Evolutionary conservation across 2,888 invertebrate genomes (phyloP).

Genomic region (Leptarthrus brevirostris): DNA sequence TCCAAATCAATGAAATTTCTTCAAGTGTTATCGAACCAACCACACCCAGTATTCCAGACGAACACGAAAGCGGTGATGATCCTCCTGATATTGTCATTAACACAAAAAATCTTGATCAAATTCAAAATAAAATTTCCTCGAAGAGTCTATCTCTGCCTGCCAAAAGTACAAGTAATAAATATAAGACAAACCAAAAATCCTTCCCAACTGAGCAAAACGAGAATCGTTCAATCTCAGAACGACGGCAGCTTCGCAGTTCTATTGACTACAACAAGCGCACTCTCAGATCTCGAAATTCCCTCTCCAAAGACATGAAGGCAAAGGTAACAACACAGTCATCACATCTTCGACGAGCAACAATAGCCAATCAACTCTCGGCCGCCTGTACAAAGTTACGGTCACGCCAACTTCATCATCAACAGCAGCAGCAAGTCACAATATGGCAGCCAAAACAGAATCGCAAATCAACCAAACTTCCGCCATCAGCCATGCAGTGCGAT

Average conservation of each 20-base stretch:
- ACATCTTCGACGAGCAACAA: slow-evolving; percentile 39
- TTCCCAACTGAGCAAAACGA: slow-evolving; percentile 49
- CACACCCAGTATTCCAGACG: not conserved
- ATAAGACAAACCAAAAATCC: slow-evolving; percentile 30
- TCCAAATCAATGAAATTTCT: slow-evolving; percentile 77
- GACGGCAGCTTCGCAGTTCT: slow-evolving; percentile 63
- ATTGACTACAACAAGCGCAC: slow-evolving; percentile 63
- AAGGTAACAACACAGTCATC: slow-evolving; percentile 30
- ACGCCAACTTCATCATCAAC: slow-evolving; percentile 25
- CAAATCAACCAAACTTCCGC: slow-evolving; percentile 12
- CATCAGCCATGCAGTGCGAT: not conserved
- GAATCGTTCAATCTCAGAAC: slow-evolving; percentile 55
- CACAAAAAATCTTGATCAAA: not conserved
- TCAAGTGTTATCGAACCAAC: slow-evolving; percentile 70
- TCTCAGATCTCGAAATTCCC: slow-evolving; percentile 62
- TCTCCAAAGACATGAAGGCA: slow-evolving; percentile 59
- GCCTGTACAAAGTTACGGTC: slow-evolving; percentile 8
- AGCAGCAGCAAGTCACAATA: slow-evolving; percentile 21
- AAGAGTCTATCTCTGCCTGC: slow-evolving; percentile 8
- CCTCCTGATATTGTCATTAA: not conserved
- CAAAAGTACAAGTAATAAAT: slow-evolving; percentile 44
- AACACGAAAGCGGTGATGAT: not conserved
- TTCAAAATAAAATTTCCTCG: not conserved
- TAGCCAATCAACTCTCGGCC: slow-evolving; percentile 50
- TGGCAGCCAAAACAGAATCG: slow-evolving; percentile 21